Evolutionary conservation across 2,113 vertebrate genomes (phyloP).

Genomic region (Muscicapa adusta): DNA sequence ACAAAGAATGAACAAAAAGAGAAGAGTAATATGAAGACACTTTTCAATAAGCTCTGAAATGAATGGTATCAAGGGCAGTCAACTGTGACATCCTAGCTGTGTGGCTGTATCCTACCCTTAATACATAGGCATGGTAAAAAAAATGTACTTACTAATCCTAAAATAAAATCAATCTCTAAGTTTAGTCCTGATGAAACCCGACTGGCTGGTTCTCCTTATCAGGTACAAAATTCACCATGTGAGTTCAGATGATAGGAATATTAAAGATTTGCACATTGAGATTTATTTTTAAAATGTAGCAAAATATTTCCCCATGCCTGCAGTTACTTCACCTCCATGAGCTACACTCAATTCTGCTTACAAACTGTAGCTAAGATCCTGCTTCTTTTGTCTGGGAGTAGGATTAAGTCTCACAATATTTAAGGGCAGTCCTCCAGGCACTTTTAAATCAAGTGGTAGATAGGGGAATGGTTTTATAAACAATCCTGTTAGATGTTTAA

Average conservation of each 20-base stretch:
- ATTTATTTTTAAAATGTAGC: not conserved
- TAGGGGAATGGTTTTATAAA: not conserved
- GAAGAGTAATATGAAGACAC: not conserved
- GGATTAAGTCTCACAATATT: not conserved
- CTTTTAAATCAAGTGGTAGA: not conserved
- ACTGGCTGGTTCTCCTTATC: not conserved
- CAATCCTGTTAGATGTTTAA: conserved; percentile 43
- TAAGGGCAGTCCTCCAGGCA: not conserved
- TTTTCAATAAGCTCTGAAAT: not conserved
- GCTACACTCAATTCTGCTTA: not conserved
- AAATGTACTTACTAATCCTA: not conserved
- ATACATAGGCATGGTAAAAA: not conserved
- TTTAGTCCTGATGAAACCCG: not conserved
- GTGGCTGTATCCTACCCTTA: not conserved
- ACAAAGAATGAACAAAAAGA: not conserved
- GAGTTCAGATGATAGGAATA: not conserved
- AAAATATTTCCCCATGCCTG: not conserved
- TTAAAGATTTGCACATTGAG: not conserved
- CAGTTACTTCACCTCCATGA: not conserved
- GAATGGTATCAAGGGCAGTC: not conserved
- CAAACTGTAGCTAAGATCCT: not conserved
- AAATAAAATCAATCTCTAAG: not conserved
- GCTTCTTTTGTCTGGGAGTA: not conserved
- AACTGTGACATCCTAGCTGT: not conserved
- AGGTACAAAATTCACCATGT: not conserved